Evolutionary conservation across 2,797 vertebrate species (phyloP), one percentile per base, ranked within the genome.

Genomic region (Helostoma temminkii): DNA sequence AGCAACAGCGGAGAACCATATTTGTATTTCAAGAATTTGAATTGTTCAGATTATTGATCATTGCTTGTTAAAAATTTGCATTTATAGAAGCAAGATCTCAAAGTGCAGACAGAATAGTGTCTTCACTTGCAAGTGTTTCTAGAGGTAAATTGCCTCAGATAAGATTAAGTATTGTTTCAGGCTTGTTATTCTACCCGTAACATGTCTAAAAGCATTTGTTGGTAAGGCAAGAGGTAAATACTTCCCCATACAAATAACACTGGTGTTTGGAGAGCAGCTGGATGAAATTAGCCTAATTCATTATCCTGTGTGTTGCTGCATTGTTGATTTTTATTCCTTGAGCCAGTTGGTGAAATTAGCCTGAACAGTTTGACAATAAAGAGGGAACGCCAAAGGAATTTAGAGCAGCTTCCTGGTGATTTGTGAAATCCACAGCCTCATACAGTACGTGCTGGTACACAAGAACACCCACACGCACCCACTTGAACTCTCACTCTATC

Each of bases 311-410:
- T 12, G 18, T 71, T 70, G 59, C 54, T 43, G 57, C 53, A 15
- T 77, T 39, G 77, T 74, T 80, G 49, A 67, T 82, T 83, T 84
- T 81, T 58, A 71, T 66, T 85, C 46, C 71, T 81, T 37, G n/a
- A 24, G 66, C 78, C 65, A 26, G 67, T 66, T 74, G 65, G 73
- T 75, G 77, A 90, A 92, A 91, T 92, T 84, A 87, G 79, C 83
- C 82, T 39, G 34, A 91, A 86, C 81, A 69, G 59, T 86, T 84
- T 83, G 68, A 82, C 80, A 77, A 67, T 86, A 90, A 90, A 76
- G 71, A 76, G 76, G 58, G 84, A 54, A 76, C 47, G 70, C 71
- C 58, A 74, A 50, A 42, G 60, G 80, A 81, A 89, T 88, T 83
- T 83, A 82, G 82, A 86, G 57, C 79, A 76, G 82, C 71, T 78